Evolutionary conservation across 2,797 vertebrate species (phyloP), one percentile per base, ranked within the genome.

Genomic region (Eupleurogrammus muticus): DNA sequence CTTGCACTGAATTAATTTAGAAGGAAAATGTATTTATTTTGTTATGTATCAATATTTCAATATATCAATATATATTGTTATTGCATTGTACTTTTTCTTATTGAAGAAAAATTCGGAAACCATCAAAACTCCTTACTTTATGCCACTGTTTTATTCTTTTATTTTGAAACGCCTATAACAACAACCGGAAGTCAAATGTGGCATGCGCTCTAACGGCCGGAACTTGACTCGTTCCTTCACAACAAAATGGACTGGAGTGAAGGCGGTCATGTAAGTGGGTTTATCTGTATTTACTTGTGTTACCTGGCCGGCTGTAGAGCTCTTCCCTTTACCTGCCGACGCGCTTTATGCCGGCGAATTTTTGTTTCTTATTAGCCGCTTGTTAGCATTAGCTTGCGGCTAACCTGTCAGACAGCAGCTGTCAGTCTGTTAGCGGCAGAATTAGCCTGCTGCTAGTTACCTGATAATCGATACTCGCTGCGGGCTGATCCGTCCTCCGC

Each of bases 191-290:
- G 78, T 70, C 0, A 14, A 3, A 3, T 28, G 19, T 23, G 19
- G 54, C 23, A 60, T 53, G 21, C 59, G 44, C 36, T 55, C 36
- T 52, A 20, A 44, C 47, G 1, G 19, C 60, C 75, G 70, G 53
- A 89, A 86, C 82, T 83, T 86, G 82, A 47, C 4, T 74, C 52
- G 44, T 55, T 81, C 56, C 77, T 79, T 21, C 80, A 76, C 71
- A 73, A 61, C 78, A 81, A 82, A 47, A 92, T 92, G 91, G 89
- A 90, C 72, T 92, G 91, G 91, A 58, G 19, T 0, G 80, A 80
- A 9, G 82, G 75, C 60, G 71, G 59, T 0, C 9, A 21, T 42
- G 91, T 92, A 57, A 89, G 89, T 87, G 2, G 1, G 34, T 40
- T 46, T 50, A 0, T 32, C 4, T 14, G 9, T 0, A 1, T 17